Evolutionary conservation across 2,888 invertebrate species (phyloP).

Genomic region (Drosophila yooni): DNA sequence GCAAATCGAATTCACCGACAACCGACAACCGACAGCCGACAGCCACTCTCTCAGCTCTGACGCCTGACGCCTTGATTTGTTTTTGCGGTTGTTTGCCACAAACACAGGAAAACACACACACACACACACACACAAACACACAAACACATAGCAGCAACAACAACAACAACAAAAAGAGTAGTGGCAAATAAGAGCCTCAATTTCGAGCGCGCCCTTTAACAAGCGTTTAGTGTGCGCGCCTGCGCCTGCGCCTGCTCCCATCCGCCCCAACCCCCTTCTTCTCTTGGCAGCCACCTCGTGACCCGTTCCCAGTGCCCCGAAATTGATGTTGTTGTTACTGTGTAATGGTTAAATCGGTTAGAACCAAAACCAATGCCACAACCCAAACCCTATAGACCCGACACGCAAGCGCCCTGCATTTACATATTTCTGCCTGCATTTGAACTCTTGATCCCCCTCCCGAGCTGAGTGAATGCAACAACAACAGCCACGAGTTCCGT

Average conservation of each 20-base stretch:
- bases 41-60: constrained; percentile 11
- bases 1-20: constrained; percentile 55
- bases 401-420: constrained; percentile 79
- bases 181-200: constrained; percentile 42
- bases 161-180: constrained; percentile 16
- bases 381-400: constrained; percentile 42
- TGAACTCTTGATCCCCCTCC: constrained; percentile 63
- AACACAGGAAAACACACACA: constrained; percentile 30
- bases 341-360: constrained; percentile 73
- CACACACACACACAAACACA: constrained; percentile 44
- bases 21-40: not conserved
- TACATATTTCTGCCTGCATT: constrained; percentile 78
- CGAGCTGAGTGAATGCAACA: constrained; percentile 39
- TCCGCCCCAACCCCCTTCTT: not conserved
- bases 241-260: constrained; percentile 29
- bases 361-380: constrained; percentile 43
- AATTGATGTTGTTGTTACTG: constrained; percentile 70
- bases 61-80: constrained; percentile 64
- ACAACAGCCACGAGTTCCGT: constrained; percentile 7
- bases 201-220: constrained; percentile 79
- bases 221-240: constrained; percentile 70
- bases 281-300: constrained; percentile 54
- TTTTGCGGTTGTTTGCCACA: constrained; percentile 71
- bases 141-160: constrained; percentile 35
- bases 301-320: constrained; percentile 66